Evolutionary conservation across 1,140 invertebrate genomes (phyloP).

Genomic region (Ladona fulva): DNA sequence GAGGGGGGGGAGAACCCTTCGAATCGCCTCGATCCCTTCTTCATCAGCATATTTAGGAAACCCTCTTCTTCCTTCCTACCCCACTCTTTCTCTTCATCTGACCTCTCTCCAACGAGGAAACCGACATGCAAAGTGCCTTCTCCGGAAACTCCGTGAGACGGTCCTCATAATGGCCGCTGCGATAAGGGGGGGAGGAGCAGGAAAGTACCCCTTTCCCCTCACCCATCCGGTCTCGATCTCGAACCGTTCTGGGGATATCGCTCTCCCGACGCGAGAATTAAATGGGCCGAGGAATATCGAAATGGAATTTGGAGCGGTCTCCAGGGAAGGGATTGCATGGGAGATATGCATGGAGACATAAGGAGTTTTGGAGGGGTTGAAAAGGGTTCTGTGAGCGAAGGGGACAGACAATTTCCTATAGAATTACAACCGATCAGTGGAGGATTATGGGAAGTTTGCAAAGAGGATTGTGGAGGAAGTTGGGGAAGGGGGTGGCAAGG

Average conservation of each 20-base stretch:
- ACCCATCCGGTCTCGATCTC: no score
- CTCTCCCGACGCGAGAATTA: background rate
- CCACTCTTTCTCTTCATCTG: background rate
- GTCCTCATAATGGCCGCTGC: background rate
- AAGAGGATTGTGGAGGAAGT: no score
- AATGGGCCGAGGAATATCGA: background rate
- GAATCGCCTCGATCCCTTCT: background rate
- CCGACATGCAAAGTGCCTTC: background rate
- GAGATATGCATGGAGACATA: no score
- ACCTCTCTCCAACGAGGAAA: background rate
- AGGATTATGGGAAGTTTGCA: no score
- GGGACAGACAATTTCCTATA: no score
- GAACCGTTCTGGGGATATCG: background rate
- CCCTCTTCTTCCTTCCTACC: background rate
- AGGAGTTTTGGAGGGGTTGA: no score
- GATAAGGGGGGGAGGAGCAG: background rate
- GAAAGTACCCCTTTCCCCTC: no score
- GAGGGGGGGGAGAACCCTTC: background rate
- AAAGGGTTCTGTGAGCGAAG: no score
- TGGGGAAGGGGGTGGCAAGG: no score
- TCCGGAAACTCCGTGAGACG: background rate
- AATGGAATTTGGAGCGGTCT: background rate
- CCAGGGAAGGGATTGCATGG: no score
- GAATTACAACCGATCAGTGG: no score
- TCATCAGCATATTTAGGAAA: slow-evolving; percentile 10